phyloP scores from a whole-genome alignment of 2,797 vertebrate species.

The Pteronotus mesoamericanus region DNA sequence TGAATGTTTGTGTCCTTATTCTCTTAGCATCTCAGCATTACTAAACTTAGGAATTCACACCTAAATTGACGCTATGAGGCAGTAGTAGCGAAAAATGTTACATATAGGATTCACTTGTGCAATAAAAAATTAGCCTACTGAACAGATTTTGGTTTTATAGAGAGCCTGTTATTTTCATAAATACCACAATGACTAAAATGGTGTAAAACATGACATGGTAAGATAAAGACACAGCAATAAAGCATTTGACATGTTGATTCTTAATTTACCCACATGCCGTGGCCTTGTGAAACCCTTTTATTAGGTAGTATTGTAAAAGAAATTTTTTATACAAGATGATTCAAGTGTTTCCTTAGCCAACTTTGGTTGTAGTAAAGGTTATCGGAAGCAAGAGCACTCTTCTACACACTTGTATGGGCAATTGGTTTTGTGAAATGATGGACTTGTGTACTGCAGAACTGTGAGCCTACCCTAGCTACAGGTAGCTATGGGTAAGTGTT shows the following conservation, averaged over 20 bases:
- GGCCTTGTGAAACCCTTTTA: slow-evolving; percentile 51
- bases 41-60: slow-evolving; percentile 49
- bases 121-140: slow-evolving; percentile 56
- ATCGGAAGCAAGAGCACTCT: slow-evolving; percentile 72
- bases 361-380: slow-evolving; percentile 66
- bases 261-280: slow-evolving; percentile 66
- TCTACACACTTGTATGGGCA: slow-evolving; percentile 72
- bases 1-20: slow-evolving; percentile 61
- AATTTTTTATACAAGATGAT: slow-evolving; percentile 51
- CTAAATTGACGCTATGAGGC: slow-evolving; percentile 41
- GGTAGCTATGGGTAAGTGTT: slow-evolving; percentile 61
- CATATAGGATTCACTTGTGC: slow-evolving; percentile 49
- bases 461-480: slow-evolving; percentile 67
- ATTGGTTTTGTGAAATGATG: slow-evolving; percentile 61
- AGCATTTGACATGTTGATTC: slow-evolving; percentile 62
- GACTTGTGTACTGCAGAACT: slow-evolving; percentile 54
- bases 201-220: slow-evolving; percentile 68
- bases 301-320: slow-evolving; percentile 40
- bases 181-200: slow-evolving; percentile 59
- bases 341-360: slow-evolving; percentile 66
- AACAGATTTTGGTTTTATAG: slow-evolving; percentile 70
- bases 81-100: slow-evolving; percentile 17
- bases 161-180: slow-evolving; percentile 59
- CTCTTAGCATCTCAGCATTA: slow-evolving; percentile 68
- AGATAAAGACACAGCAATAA: slow-evolving; percentile 62